A percentile compares a stretch with the other conserved stretches of the same genome.
phyloP scores from a whole-genome alignment of 2,888 invertebrate genomes.

The Chirona hameri region DNA sequence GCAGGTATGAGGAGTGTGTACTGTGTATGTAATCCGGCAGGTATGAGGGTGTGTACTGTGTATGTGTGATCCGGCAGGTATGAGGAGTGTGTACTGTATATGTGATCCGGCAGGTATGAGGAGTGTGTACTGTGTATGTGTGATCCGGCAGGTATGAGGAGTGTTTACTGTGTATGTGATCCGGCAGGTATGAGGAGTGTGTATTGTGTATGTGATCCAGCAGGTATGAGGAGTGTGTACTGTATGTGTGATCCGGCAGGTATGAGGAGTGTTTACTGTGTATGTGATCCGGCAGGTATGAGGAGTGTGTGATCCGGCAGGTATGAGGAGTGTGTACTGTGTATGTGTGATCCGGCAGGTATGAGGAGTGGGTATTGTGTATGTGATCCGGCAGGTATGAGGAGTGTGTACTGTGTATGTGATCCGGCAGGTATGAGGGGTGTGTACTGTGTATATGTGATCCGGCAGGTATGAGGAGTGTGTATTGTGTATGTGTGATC shows the following conservation, averaged over 20 bases:
- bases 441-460: no score
- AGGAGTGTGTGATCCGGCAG: slow-evolving; percentile 62
- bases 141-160: slow-evolving; percentile 54
- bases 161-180: no score
- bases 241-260: background rate
- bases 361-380: slow-evolving; percentile 76
- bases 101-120: slow-evolving; percentile 49
- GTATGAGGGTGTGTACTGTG: slow-evolving; percentile 69
- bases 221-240: slow-evolving; percentile 66
- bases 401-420: slow-evolving; percentile 75
- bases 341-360: background rate
- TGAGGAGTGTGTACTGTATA: slow-evolving; percentile 79
- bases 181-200: slow-evolving; percentile 59
- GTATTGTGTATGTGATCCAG: slow-evolving; percentile 54
- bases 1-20: slow-evolving; percentile 65
- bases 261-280: slow-evolving; percentile 69
- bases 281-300: slow-evolving; percentile 44
- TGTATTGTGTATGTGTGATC: no score
- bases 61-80: background rate
- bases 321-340: slow-evolving; percentile 71
- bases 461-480: slow-evolving; percentile 59
- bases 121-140: no score
- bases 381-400: slow-evolving; percentile 49
- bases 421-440: slow-evolving; percentile 54
- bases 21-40: background rate